Evolutionary conservation across 2,888 invertebrate genomes (phyloP), one percentile per base, ranked within the genome.

Genomic region (Adineta ricciae): DNA sequence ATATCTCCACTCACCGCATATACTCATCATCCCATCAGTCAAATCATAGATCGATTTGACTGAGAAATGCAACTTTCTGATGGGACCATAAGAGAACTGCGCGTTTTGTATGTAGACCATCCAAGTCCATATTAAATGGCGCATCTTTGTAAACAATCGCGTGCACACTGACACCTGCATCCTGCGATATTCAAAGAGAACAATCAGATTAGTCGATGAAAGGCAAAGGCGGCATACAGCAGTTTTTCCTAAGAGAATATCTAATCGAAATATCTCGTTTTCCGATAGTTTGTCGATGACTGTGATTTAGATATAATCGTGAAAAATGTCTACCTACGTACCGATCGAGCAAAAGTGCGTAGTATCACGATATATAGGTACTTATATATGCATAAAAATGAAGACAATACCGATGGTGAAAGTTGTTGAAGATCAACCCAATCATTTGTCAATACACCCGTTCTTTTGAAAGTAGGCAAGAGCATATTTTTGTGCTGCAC

Each of bases 121-220:
- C 96, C 88, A 99, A 94, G 84, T 96, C 96, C 84, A 99, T 92
- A 0, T 97, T 97, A 92, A 97, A 93, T 91, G 97, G 95, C 83
- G 99, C 94, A 92, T 99, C 99, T 91, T 98, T 98, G 91, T 96
- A 99, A 86, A 99, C 92, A 90, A 98, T 92, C 84, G 99, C 93
- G 90, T 96, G 99, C 86, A 99, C 92, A 89, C 94, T 94, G 0
- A 97, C 94, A 1, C 97, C 97, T 91, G 94, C 93, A 52, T 92
- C n/a, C 50, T 50, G 14, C 11, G 4, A 50, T 8, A 2, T 19
- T 8, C n/a, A n/a, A n/a, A n/a, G n/a, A n/a, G n/a, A n/a, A n/a
- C n/a, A n/a, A n/a, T n/a, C n/a, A n/a, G n/a, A 7, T 50, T 2
- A 2, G 2, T 50, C 4, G 11, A 50, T 50, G 7, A 50, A 4